Conservation (phyloP, 2,888 invertebrate species). For the Slavum lentiscoides region DNA sequence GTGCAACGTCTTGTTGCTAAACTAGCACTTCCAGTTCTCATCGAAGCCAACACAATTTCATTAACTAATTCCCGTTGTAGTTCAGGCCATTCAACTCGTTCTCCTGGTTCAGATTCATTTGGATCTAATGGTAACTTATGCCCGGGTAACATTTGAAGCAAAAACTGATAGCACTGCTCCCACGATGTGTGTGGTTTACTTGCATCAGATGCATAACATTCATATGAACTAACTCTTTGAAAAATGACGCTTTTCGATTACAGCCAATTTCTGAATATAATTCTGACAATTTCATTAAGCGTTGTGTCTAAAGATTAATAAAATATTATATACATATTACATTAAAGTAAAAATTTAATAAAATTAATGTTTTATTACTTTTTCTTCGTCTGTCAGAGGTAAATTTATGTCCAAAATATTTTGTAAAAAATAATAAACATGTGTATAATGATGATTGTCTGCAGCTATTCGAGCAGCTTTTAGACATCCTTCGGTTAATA, state of each 20-base stretch:
- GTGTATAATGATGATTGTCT: slow-evolving; percentile 74
- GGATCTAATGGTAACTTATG: slow-evolving; percentile 89
- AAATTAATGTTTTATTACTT: slow-evolving; percentile 62
- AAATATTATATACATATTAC: slow-evolving; percentile 16
- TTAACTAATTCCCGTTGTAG: slow-evolving; percentile 89
- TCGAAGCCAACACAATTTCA: slow-evolving; percentile 88
- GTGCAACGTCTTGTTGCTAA: slow-evolving; percentile 93
- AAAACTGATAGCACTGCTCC: slow-evolving; percentile 87
- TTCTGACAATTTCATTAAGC: slow-evolving; percentile 88
- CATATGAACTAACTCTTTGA: slow-evolving; percentile 89
- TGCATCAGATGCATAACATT: slow-evolving; percentile 79
- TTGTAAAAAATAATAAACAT: slow-evolving; percentile 89
- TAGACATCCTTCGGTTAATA: slow-evolving; percentile 93
- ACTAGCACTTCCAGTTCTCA: slow-evolving; percentile 87
- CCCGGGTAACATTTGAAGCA: slow-evolving; percentile 89
- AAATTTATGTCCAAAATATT: slow-evolving; percentile 92
- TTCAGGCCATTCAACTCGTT: slow-evolving; percentile 74
- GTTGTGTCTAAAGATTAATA: slow-evolving; percentile 68
- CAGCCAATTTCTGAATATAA: slow-evolving; percentile 91
- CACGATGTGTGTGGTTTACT: slow-evolving; percentile 87
- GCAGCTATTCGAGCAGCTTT: slow-evolving; percentile 92
- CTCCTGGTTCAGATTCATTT: slow-evolving; percentile 70
- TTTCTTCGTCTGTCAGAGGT: slow-evolving; percentile 85
- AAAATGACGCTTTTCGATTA: slow-evolving; percentile 91
- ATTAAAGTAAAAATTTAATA: neutral